Evolutionary conservation across 2,888 invertebrate genomes (phyloP).

Genomic region (Prosopocoilus inquinatus): DNA sequence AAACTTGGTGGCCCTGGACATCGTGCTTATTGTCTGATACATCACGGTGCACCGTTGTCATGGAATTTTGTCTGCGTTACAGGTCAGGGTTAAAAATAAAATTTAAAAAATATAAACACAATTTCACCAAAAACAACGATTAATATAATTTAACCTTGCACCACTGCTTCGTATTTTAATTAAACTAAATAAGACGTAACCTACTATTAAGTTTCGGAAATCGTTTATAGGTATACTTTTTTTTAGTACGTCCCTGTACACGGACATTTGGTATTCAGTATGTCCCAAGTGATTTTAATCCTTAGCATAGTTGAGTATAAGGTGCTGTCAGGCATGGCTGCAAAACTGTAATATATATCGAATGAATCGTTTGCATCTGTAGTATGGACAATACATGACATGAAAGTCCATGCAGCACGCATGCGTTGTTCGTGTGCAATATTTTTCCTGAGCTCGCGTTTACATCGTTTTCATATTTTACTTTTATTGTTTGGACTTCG

Average conservation of each 20-base stretch:
- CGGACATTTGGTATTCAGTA: slow-evolving; percentile 23
- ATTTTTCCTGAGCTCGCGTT: too few species aligned
- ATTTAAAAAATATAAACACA: too few species aligned
- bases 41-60: slow-evolving; percentile 27
- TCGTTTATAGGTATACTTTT: too few species aligned
- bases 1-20: slow-evolving; percentile 29
- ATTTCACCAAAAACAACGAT: too few species aligned
- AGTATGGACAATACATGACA: slow-evolving; percentile 32
- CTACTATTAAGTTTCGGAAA: too few species aligned
- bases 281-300: slow-evolving; percentile 30
- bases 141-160: too few species aligned
- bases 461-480: too few species aligned
- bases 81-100: slow-evolving; percentile 24
- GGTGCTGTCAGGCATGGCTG: slow-evolving; percentile 30
- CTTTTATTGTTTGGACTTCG: too few species aligned
- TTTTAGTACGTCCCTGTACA: slow-evolving; percentile 21
- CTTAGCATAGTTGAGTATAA: slow-evolving; percentile 31
- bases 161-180: too few species aligned
- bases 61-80: slow-evolving; percentile 26
- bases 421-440: slow-evolving; percentile 28
- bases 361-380: slow-evolving; percentile 32
- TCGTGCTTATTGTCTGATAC: slow-evolving; percentile 30
- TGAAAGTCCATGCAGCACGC: slow-evolving; percentile 33
- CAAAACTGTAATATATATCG: slow-evolving; percentile 32
- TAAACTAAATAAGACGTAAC: too few species aligned